These are phyloP conservation scores for Microcaecilia unicolor DNA, from an alignment of 2,797 vertebrate genomes.

Conservation along the genomic window DNA sequence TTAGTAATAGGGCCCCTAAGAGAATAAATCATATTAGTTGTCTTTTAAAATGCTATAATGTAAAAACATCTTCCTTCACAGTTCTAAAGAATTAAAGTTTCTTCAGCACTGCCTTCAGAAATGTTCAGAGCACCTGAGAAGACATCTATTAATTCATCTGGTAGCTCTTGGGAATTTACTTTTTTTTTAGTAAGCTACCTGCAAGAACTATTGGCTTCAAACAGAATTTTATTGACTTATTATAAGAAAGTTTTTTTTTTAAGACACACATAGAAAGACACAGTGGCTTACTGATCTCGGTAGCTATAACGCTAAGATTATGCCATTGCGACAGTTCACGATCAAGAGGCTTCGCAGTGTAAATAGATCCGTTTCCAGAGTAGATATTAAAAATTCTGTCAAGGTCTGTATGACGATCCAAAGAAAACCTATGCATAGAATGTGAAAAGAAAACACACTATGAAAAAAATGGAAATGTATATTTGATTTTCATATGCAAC, in stretches of 20 bases:
- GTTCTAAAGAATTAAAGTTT: too few species aligned
- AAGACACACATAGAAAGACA: background rate
- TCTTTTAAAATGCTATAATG: too few species aligned
- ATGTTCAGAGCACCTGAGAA: too few species aligned
- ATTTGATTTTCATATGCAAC: too few species aligned
- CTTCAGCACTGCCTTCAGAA: too few species aligned
- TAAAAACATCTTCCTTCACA: too few species aligned
- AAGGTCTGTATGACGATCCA: constrained; percentile 89
- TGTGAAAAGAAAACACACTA: background rate
- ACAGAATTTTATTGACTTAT: background rate
- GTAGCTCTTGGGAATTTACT: too few species aligned
- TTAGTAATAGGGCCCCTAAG: too few species aligned
- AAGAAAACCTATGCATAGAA: constrained; percentile 67
- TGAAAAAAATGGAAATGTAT: background rate
- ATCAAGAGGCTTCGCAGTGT: constrained; percentile 77
- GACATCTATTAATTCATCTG: too few species aligned
- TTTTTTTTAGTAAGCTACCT: background rate
- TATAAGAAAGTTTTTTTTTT: background rate
- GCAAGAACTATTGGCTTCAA: background rate
- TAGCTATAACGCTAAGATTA: constrained; percentile 84
- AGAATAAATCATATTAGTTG: too few species aligned
- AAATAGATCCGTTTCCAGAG: constrained; percentile 83
- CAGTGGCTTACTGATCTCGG: constrained; percentile 78
- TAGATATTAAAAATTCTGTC: constrained; percentile 88
- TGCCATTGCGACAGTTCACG: constrained; percentile 85